These are phyloP conservation scores for Urocyon cinereoargenteus DNA, from an alignment of 2,797 vertebrate genomes.

Conservation along the genomic window DNA sequence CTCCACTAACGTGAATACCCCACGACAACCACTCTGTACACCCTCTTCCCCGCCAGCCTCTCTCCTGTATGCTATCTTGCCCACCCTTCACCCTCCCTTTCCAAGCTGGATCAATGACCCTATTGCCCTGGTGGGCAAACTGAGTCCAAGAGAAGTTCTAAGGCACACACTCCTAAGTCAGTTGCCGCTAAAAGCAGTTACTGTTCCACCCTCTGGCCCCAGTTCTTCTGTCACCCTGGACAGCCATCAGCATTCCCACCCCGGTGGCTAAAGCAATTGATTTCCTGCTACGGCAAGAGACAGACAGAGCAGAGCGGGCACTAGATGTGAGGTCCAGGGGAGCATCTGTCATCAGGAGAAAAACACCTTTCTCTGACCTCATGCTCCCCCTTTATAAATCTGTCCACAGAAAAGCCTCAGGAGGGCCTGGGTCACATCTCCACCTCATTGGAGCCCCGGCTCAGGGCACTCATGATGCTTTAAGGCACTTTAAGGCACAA, in stretches of 20 bases:
- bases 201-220: neutral
- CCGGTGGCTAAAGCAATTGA: neutral
- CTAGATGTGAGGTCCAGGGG: neutral
- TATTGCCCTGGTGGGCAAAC: neutral
- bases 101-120: neutral
- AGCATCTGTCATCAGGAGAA: neutral
- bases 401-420: neutral
- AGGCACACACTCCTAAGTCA: neutral
- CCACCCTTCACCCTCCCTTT: neutral
- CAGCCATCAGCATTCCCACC: neutral
- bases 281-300: neutral
- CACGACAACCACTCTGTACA: rapidly evolving
- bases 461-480: neutral
- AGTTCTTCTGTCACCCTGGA: neutral
- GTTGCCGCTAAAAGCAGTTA: neutral
- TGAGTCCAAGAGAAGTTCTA: neutral
- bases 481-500: neutral
- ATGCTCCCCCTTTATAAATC: neutral
- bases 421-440: neutral
- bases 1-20: rapidly evolving
- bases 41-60: neutral
- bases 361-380: neutral
- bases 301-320: neutral
- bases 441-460: neutral
- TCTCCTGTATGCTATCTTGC: rapidly evolving